phyloP scores from a whole-genome alignment of 2,888 invertebrate genomes.

The Ophion ventricosus region DNA sequence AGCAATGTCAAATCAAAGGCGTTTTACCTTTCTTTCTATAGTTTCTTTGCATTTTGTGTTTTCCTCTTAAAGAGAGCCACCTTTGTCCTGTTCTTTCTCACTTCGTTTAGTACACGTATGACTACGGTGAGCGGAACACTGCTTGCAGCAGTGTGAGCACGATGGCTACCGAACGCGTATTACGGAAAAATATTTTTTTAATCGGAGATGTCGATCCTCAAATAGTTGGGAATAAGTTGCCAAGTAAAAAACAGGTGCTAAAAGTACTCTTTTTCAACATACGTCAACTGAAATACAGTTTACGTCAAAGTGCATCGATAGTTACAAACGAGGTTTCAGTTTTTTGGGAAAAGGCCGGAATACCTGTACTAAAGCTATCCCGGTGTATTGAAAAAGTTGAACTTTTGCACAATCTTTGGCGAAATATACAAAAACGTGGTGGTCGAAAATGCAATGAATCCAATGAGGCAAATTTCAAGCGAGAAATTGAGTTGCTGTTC shows the following conservation, averaged over 20 bases:
- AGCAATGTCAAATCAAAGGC: no score
- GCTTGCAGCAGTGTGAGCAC: no score
- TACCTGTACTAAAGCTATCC: constrained; percentile 33
- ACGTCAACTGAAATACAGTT: constrained; percentile 41
- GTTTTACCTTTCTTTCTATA: no score
- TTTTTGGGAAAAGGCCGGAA: constrained; percentile 34
- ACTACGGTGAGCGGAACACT: no score
- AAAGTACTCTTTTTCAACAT: constrained; percentile 46
- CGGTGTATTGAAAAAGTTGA: constrained; percentile 51
- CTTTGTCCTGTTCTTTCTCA: no score
- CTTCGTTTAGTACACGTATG: no score
- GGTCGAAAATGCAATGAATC: constrained; percentile 25
- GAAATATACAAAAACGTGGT: constrained; percentile 47
- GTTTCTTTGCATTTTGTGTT: no score
- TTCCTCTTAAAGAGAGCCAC: no score
- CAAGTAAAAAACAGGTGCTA: constrained; percentile 44
- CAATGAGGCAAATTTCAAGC: constrained; percentile 7
- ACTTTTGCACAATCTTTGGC: constrained; percentile 34
- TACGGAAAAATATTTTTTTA: constrained; percentile 29
- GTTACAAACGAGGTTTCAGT: constrained; percentile 36
- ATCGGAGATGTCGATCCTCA: constrained; percentile 24
- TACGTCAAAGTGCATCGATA: constrained; percentile 47
- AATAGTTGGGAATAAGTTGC: constrained; percentile 54
- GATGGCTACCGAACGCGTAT: constrained; percentile 7
- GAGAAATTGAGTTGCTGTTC: constrained; percentile 11